Base-by-base conservation (phyloP, 1,140 invertebrate species). In the Parapsyche elsis region DNA sequence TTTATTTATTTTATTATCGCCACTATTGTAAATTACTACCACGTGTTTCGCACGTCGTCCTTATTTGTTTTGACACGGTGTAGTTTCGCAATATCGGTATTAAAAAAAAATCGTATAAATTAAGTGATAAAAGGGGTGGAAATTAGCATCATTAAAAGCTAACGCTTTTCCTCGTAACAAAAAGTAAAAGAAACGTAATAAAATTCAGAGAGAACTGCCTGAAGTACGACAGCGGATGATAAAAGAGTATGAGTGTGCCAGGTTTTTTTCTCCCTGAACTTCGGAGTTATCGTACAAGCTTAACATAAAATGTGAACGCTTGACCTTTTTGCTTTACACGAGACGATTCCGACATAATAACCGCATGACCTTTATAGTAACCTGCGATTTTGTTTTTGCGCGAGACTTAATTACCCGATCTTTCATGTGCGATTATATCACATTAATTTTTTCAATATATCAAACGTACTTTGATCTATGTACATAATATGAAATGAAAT, bases 251-350 rank as follows among this genome's bases (percentile, higher is more conserved):
- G 64, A 23, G 24, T 9, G 2, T n/a, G 64, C 26, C 64, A 7
- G 30, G 30, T 7, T 12, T 10, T 23, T 67, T 67, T 67, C n/a
- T n/a, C 26, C 24, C 64, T 67, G 64, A 26, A 67, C 23, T 24
- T 23, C 64, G 14, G 23, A 67, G 23, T 26, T 67, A 67, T 67
- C 9, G 64, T 23, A 26, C 14, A 1, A 67, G 26, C 23, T 67
- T 67, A 67, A 67, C 24, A 23, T 23, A 14, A 24, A 67, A 67
- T 67, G 64, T 23, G 64, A 67, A 23, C 64, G 24, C 26, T 67
- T 67, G 23, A 67, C 64, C 64, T 67, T 67, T 67, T 67, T 14
- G 4, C 64, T 19, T 23, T 64, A 19, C 59, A 64, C 19, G 16
- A 64, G 45, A 5, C 12, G 5, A 46, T 12, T 46, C 45, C 12